phyloP scores from a whole-genome alignment of 2,113 vertebrate genomes.

The Microcebus ravelobensis region DNA sequence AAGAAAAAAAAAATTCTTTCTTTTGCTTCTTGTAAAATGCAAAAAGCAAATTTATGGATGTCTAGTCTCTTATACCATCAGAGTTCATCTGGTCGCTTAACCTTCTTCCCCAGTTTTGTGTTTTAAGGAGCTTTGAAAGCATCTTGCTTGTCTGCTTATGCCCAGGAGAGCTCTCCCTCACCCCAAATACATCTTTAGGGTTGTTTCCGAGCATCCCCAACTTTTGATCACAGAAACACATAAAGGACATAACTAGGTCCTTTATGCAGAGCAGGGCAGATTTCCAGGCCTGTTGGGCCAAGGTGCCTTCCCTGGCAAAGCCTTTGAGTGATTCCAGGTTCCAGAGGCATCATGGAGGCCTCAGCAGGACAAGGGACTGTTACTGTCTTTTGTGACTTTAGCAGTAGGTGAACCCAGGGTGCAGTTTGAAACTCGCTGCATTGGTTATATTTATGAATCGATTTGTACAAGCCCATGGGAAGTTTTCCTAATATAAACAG shows the following conservation, averaged over 20 bases:
- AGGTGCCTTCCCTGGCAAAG: not conserved
- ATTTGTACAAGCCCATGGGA: conserved; percentile 29
- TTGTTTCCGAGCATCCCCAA: not conserved
- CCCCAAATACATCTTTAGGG: not conserved
- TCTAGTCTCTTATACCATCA: not conserved
- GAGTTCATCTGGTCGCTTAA: not conserved
- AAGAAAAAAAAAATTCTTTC: not conserved
- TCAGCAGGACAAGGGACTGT: not conserved
- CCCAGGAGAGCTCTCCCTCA: not conserved
- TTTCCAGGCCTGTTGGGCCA: not conserved
- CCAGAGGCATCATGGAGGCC: too few relatives aligned
- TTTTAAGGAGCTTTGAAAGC: not conserved
- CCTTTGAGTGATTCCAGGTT: not conserved
- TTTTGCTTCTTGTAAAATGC: not conserved
- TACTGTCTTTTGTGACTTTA: not conserved
- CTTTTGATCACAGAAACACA: not conserved
- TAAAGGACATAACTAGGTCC: not conserved
- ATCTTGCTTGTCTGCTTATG: not conserved
- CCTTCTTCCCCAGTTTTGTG: not conserved
- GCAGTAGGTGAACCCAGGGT: not conserved
- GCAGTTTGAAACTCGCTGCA: not conserved
- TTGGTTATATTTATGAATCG: conserved; percentile 25
- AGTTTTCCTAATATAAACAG: conserved; percentile 42
- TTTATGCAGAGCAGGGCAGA: not conserved
- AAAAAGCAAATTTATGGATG: not conserved